These are phyloP conservation scores for Cotesia congregata DNA, from an alignment of 2,888 invertebrate genomes.

Conservation along the genomic window DNA sequence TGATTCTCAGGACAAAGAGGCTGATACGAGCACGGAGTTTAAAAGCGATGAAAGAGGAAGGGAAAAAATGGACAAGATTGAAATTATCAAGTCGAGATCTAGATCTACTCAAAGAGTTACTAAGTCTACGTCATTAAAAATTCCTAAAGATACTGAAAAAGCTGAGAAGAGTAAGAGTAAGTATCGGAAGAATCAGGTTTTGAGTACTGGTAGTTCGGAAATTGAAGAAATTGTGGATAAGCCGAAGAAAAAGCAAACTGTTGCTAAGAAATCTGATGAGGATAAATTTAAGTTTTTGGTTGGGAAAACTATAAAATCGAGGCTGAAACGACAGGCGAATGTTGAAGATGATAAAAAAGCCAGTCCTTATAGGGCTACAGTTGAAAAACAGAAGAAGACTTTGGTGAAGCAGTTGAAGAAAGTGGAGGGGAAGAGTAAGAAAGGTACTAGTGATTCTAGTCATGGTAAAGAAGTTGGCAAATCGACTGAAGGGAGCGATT, in stretches of 20 bases:
- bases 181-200: constrained; percentile 51
- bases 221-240: constrained; percentile 55
- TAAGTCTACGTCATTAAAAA: constrained; percentile 41
- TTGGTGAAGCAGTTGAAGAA: constrained; percentile 31
- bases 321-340: constrained; percentile 49
- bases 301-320: constrained; percentile 37
- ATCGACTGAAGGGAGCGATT: constrained; percentile 8
- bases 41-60: constrained; percentile 14
- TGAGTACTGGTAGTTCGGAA: constrained; percentile 61
- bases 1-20: constrained; percentile 37
- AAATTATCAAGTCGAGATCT: constrained; percentile 42
- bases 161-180: constrained; percentile 51
- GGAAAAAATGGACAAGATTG: constrained; percentile 37
- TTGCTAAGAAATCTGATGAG: constrained; percentile 33
- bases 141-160: constrained; percentile 37
- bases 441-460: constrained; percentile 32
- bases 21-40: constrained; percentile 34
- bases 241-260: constrained; percentile 36
- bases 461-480: constrained; percentile 29
- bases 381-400: constrained; percentile 35
- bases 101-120: constrained; percentile 47
- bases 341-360: constrained; percentile 45
- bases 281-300: constrained; percentile 37
- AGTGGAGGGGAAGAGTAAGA: constrained; percentile 33
- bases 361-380: constrained; percentile 13